A percentile compares a stretch with the other conserved stretches of the same genome.
Evolutionary conservation across 2,888 invertebrate genomes (phyloP).

Genomic region (Elegia similella): DNA sequence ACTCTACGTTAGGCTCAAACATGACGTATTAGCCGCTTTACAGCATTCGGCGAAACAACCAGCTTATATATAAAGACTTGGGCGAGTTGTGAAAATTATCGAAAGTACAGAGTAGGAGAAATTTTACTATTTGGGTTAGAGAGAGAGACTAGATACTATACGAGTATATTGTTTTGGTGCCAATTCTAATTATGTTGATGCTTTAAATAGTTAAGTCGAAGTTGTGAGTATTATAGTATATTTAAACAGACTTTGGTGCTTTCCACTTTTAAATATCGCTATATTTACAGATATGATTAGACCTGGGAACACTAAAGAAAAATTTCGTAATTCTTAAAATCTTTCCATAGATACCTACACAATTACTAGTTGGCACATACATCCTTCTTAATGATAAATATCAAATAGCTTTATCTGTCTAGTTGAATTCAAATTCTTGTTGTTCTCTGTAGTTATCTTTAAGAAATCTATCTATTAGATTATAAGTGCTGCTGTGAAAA

Average conservation of each 20-base stretch:
- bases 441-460: conserved; percentile 26
- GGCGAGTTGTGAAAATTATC: conserved; percentile 17
- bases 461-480: conserved; percentile 24
- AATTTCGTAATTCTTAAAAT: not conserved
- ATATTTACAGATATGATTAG: not conserved
- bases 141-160: conserved; percentile 27
- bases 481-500: conserved; percentile 19
- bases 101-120: conserved; percentile 19
- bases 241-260: conserved; percentile 70
- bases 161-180: conserved; percentile 60
- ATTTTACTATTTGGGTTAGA: conserved; percentile 34
- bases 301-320: not conserved
- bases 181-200: conserved; percentile 70
- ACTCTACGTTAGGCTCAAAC: conserved; percentile 94
- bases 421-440: conserved; percentile 31
- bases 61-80: conserved; percentile 77
- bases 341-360: not conserved
- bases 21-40: conserved; percentile 92
- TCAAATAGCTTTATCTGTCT: conserved; percentile 38
- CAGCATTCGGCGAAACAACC: conserved; percentile 93
- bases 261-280: conserved; percentile 42
- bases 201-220: conserved; percentile 71
- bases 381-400: conserved; percentile 8
- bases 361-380: conserved; percentile 15
- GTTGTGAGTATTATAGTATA: conserved; percentile 69